phyloP scores from a whole-genome alignment of 2,113 vertebrate genomes.

The Mandrillus leucophaeus region DNA sequence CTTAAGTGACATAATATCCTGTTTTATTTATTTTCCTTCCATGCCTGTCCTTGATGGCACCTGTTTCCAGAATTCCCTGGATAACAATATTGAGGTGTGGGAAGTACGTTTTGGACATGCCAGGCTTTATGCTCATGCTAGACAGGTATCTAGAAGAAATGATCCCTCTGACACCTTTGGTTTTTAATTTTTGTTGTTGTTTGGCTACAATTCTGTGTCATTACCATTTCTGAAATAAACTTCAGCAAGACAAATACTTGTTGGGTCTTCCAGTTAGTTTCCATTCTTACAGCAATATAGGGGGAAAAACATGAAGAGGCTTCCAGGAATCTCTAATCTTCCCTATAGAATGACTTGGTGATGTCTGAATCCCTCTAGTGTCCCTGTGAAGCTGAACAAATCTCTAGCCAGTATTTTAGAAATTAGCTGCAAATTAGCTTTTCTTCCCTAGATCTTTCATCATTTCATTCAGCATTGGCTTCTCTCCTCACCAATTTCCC shows the following conservation, averaged over 20 bases:
- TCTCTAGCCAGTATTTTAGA: conserved; percentile 63
- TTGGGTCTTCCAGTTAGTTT: background rate
- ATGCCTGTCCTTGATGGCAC: background rate
- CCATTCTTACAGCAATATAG: background rate
- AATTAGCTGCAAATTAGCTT: conserved; percentile 64
- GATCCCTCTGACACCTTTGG: background rate
- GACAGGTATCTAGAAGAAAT: background rate
- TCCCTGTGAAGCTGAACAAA: conserved; percentile 59
- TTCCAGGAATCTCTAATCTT: conserved; percentile 41
- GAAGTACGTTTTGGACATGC: too few species aligned
- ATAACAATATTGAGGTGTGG: background rate
- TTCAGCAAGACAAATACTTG: background rate
- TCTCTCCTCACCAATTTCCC: conserved; percentile 48
- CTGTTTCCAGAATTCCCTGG: background rate
- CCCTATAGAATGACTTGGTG: conserved; percentile 43
- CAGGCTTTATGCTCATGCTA: background rate
- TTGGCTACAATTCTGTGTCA: background rate
- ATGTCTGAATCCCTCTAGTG: conserved; percentile 41
- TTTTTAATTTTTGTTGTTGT: background rate
- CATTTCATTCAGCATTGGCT: conserved; percentile 49
- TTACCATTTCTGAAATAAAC: background rate
- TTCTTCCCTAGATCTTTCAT: conserved; percentile 32
- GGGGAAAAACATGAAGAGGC: background rate
- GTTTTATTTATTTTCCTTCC: background rate
- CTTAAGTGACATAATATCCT: background rate